A percentile compares a stretch with the other conserved stretches of the same genome.
phyloP scores from a whole-genome alignment of 2,797 vertebrate species.

The Mus minutoides region DNA sequence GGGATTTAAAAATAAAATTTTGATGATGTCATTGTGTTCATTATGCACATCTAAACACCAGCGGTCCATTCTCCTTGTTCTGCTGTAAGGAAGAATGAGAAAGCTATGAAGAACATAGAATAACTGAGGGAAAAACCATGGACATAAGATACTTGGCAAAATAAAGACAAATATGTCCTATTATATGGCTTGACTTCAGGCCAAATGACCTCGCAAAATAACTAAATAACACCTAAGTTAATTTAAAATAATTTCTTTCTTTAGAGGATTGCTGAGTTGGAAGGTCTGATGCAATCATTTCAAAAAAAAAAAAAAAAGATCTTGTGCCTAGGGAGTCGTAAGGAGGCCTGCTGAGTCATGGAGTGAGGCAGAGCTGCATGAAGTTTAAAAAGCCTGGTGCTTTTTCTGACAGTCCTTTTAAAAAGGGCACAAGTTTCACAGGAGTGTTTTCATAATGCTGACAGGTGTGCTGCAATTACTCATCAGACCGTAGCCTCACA shows the following conservation, averaged over 20 bases:
- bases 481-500: conserved; percentile 9
- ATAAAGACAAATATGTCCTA: conserved; percentile 46
- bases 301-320: conserved; percentile 28
- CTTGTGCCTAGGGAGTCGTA: conserved; percentile 45
- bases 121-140: background rate
- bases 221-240: conserved; percentile 64
- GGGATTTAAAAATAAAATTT: background rate
- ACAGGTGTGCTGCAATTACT: conserved; percentile 68
- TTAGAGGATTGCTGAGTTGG: conserved; percentile 51
- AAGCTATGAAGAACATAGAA: background rate
- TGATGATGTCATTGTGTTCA: background rate
- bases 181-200: conserved; percentile 29
- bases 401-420: conserved; percentile 72
- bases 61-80: background rate
- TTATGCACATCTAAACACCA: background rate
- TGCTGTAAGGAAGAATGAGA: background rate
- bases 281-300: conserved; percentile 50
- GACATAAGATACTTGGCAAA: conserved; percentile 6
- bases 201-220: conserved; percentile 21
- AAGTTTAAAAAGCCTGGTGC: conserved; percentile 61
- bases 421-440: conserved; percentile 72
- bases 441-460: conserved; percentile 69
- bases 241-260: conserved; percentile 71
- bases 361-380: conserved; percentile 10
- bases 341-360: conserved; percentile 69